Base-by-base conservation (phyloP, 2,888 invertebrate genomes). In the Ctenicera cuprea region DNA sequence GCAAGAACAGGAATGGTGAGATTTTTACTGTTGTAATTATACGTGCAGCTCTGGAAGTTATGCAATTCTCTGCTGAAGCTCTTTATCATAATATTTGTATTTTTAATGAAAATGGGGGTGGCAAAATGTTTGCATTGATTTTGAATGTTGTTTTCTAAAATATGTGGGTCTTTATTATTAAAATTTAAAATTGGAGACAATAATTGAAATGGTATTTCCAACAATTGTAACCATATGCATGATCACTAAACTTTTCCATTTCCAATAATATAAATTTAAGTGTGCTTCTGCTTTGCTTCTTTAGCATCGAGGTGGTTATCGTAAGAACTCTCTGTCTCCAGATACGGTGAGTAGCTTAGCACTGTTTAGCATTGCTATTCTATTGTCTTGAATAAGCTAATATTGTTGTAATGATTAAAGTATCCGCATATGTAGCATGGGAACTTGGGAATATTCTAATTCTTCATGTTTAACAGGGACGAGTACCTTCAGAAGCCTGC, bases 401-500 rank as follows among this genome's bases (percentile, higher is more conserved):
- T 30, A 64, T 14, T 43, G 33, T 43, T 43, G n/a, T 43, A 43
- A 43, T 43, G n/a, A 33, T 43, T 43, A n/a, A n/a, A 33, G 37
- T 9, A 33, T 4, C 37, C 9, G 37, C 37, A 33, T 7, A 33
- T 33, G 7, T n/a, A n/a, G n/a, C n/a, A 26, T 61, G 8, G 12
- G 14, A 3, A 33, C 5, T 33, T 33, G 7, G 7, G 1, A 33
- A 9, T 9, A 33, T 33, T 33, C 33, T 33, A 33, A 33, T 33
- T 33, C 9, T 9, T 3, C 41, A n/a, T 57, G 9, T 57, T 52
- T 20, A 41, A 73, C 54, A 91, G 90, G 89, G 90, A 72, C 86
- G 93, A 80, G 93, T 94, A 66, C 93, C 95, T 1, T 94, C 94
- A 0, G 93, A 93, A 85, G 89, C 91, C 45, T 92, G 92, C 81